These are phyloP conservation scores for Meandrina meandrites DNA, from an alignment of 92 coral and sea anemone genomes.

Conservation along the genomic window DNA sequence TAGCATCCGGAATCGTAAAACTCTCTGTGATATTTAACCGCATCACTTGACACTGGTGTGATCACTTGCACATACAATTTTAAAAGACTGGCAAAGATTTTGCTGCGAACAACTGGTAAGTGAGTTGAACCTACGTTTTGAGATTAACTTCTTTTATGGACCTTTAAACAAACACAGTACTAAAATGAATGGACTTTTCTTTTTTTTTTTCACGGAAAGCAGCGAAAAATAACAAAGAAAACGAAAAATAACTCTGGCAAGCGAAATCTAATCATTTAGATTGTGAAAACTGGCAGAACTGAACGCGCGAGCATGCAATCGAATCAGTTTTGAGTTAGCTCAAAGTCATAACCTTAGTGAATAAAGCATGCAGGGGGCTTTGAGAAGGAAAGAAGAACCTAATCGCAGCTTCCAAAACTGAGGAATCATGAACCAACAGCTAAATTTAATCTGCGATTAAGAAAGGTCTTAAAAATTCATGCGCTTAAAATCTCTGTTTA, in stretches of 20 bases:
- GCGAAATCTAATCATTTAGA: neutral
- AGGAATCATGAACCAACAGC: too few relatives aligned
- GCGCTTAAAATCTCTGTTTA: too few relatives aligned
- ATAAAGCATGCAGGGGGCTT: too few relatives aligned
- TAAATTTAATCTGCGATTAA: too few relatives aligned
- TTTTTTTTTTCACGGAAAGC: neutral
- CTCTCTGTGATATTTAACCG: neutral
- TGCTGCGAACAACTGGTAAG: neutral
- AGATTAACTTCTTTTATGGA: too few relatives aligned
- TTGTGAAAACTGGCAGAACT: neutral
- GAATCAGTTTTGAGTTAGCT: neutral
- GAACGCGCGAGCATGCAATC: neutral
- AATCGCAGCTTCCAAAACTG: too few relatives aligned
- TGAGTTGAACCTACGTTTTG: neutral
- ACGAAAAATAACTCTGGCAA: neutral
- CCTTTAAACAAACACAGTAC: too few relatives aligned
- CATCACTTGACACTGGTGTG: neutral
- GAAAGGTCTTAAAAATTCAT: too few relatives aligned
- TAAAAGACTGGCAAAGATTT: neutral
- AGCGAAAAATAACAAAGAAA: neutral
- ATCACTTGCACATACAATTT: neutral
- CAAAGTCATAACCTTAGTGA: too few relatives aligned
- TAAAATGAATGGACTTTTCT: neutral
- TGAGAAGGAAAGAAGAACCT: too few relatives aligned
- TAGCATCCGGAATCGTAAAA: slow-evolving; percentile 19